These are phyloP conservation scores for Fulica atra DNA, from an alignment of 2,113 vertebrate genomes.

Conservation along the genomic window DNA sequence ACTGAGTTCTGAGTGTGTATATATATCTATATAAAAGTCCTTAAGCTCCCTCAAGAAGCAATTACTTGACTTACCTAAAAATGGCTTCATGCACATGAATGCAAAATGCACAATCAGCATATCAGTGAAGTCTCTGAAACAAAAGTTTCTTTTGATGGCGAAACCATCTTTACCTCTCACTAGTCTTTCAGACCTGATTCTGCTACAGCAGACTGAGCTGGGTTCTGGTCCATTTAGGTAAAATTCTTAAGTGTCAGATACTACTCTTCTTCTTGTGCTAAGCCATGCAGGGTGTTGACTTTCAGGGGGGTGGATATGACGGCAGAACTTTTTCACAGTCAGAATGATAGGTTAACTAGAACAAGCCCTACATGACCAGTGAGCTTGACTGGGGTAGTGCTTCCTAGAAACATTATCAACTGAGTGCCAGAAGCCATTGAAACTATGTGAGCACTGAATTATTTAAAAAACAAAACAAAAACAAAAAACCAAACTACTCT, in stretches of 20 bases:
- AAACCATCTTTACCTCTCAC: background rate
- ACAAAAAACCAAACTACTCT: background rate
- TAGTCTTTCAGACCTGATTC: background rate
- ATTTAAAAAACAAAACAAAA: no score
- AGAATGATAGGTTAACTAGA: background rate
- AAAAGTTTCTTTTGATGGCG: background rate
- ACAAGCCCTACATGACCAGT: background rate
- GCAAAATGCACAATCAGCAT: background rate
- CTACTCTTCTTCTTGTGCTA: background rate
- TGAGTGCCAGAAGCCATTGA: background rate
- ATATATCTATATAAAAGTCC: background rate
- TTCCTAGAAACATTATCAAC: background rate
- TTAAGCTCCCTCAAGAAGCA: background rate
- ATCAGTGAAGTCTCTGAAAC: background rate
- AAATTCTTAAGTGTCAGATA: background rate
- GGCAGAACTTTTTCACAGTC: background rate
- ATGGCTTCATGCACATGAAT: background rate
- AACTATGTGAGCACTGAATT: background rate
- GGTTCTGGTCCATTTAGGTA: background rate
- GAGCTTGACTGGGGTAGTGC: background rate
- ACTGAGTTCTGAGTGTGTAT: background rate
- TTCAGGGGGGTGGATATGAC: background rate
- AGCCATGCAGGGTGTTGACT: background rate
- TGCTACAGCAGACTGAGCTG: background rate
- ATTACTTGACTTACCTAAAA: background rate